A percentile compares a stretch with the other conserved stretches of the same genome.
These are phyloP conservation scores for Colius striatus DNA, from an alignment of 2,113 vertebrate genomes.

Conservation along the genomic window DNA sequence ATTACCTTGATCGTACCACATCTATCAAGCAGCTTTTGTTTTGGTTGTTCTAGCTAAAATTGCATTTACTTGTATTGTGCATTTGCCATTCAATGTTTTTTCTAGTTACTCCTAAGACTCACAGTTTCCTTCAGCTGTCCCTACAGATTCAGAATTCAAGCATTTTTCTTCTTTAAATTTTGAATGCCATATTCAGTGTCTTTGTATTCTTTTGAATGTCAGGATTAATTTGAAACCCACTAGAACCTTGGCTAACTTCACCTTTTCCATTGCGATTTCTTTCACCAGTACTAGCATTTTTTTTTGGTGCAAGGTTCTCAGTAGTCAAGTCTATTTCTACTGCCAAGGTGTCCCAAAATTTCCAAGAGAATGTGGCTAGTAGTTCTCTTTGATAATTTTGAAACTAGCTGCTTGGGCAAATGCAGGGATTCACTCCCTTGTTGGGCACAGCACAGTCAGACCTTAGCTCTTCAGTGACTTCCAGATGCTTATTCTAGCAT, in stretches of 20 bases:
- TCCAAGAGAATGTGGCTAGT: not conserved
- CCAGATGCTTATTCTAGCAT: not conserved
- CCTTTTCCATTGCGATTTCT: not conserved
- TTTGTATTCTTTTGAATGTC: not conserved
- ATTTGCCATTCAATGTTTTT: not conserved
- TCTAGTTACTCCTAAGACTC: no score
- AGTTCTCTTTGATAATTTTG: not conserved
- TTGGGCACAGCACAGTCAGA: not conserved
- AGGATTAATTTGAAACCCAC: not conserved
- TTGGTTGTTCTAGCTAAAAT: not conserved
- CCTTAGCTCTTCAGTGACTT: not conserved
- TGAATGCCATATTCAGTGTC: not conserved
- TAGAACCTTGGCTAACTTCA: not conserved
- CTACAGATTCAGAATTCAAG: not conserved
- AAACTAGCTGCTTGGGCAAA: not conserved
- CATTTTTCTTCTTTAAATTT: not conserved
- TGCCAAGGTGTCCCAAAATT: not conserved
- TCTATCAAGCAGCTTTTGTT: not conserved
- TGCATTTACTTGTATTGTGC: not conserved
- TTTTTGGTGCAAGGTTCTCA: not conserved
- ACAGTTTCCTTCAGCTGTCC: not conserved
- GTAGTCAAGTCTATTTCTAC: not conserved
- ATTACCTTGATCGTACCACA: not conserved
- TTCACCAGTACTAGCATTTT: not conserved
- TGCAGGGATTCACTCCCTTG: accelerated